These are phyloP conservation scores for Himalopsyche tibetana DNA, from an alignment of 2,888 invertebrate species.

Conservation along the genomic window DNA sequence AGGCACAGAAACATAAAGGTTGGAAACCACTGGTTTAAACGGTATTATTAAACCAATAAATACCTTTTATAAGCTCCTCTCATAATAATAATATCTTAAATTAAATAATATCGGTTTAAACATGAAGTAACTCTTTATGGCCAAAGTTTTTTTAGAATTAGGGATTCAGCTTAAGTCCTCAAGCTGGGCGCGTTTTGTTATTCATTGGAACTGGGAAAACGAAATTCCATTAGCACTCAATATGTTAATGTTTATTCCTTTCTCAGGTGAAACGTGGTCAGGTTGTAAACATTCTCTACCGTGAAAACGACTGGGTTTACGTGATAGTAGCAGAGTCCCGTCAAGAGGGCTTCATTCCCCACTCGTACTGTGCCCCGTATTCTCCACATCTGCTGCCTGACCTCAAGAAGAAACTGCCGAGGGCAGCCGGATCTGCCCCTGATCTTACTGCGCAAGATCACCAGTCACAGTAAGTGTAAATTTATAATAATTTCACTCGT, in stretches of 20 bases:
- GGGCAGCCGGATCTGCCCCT: slow-evolving; percentile 76
- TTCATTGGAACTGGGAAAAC: too few relatives aligned
- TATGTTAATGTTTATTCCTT: background rate
- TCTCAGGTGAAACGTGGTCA: slow-evolving; percentile 87
- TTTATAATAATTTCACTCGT: background rate
- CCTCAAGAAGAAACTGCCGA: slow-evolving; percentile 91
- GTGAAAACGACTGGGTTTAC: slow-evolving; percentile 98
- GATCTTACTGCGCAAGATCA: slow-evolving; percentile 77
- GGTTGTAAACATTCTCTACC: slow-evolving; percentile 94
- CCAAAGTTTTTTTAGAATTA: too few relatives aligned
- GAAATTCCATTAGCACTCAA: too few relatives aligned
- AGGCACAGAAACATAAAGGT: too few relatives aligned
- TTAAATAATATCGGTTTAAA: too few relatives aligned
- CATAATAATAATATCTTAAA: too few relatives aligned
- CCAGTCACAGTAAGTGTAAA: slow-evolving; percentile 71
- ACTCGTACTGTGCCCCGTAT: slow-evolving; percentile 93
- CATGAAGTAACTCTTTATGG: too few relatives aligned
- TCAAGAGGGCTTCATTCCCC: slow-evolving; percentile 96
- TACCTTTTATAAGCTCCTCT: too few relatives aligned
- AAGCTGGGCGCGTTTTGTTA: too few relatives aligned
- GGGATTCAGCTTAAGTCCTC: too few relatives aligned
- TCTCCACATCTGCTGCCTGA: slow-evolving; percentile 86
- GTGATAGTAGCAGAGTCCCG: slow-evolving; percentile 93
- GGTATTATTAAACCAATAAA: too few relatives aligned
- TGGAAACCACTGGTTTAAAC: too few relatives aligned